Evolutionary conservation across 1,140 invertebrate species (phyloP).

Genomic region (Dendrolimus punctatus): DNA sequence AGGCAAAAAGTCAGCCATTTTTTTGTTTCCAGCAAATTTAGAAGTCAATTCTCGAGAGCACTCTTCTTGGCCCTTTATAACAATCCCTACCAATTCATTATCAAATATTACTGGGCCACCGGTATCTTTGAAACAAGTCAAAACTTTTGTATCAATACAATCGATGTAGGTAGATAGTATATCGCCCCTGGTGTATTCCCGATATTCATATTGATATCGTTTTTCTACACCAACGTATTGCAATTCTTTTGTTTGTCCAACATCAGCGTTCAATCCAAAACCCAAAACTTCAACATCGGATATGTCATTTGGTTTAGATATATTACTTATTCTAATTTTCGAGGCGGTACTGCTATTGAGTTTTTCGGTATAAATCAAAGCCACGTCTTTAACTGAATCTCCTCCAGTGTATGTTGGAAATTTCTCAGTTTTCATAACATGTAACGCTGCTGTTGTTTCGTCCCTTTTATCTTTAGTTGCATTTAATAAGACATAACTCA

Average conservation of each 20-base stretch:
- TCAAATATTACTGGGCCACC: constrained; percentile 49
- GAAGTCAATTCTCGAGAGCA: constrained; percentile 48
- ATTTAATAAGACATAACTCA: constrained; percentile 44
- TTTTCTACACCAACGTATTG: constrained; percentile 50
- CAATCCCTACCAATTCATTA: constrained; percentile 46
- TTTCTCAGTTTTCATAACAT: constrained; percentile 46
- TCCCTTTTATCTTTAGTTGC: constrained; percentile 42
- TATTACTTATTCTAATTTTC: constrained; percentile 46
- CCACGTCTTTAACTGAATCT: constrained; percentile 41
- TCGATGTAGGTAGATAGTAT: constrained; percentile 21
- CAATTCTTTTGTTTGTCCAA: constrained; percentile 35
- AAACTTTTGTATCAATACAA: constrained; percentile 51
- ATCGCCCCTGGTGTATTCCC: constrained; percentile 28
- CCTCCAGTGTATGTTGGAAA: constrained; percentile 44
- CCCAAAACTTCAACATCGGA: constrained; percentile 43
- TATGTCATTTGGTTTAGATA: constrained; percentile 23
- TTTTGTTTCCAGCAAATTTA: constrained; percentile 43
- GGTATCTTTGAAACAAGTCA: constrained; percentile 52
- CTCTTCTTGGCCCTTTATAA: constrained; percentile 36
- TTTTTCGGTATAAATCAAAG: constrained; percentile 49
- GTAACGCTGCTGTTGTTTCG: constrained; percentile 28
- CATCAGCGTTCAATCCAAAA: constrained; percentile 50
- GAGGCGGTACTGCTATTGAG: constrained; percentile 40
- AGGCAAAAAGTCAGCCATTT: constrained; percentile 37
- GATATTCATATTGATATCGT: constrained; percentile 14